Evolutionary conservation across 2,113 vertebrate genomes (phyloP), one percentile per base, ranked within the genome.

Genomic region (Anguilla rostrata): DNA sequence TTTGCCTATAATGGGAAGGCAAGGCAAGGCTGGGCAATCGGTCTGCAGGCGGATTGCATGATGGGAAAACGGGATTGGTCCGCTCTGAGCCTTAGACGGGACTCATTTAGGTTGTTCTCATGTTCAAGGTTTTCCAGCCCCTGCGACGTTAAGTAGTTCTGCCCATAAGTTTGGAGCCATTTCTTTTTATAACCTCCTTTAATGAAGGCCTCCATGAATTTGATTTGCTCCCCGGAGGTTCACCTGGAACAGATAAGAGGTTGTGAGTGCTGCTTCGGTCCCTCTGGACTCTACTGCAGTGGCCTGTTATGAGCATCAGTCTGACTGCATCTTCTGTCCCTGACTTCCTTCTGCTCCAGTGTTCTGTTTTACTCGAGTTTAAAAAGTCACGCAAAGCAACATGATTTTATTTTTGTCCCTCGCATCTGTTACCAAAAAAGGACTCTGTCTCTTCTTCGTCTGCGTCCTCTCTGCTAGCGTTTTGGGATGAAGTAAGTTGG

Each of bases 401-500:
- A 75, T 91, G 83, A 85, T 85, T 90, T 90, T 87, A 89, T 90
- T 91, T 91, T 90, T 93, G 88, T 95, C 92, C 94, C 91, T 95
- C 92, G 89, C 92, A 88, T 92, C 90, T 84, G 39, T 95, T 88
- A 90, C 94, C 89, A 87, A 91, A 91, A 92, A 95, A 96, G 95
- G 96, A 93, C 90, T 94, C 94, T 86, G 90, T 95, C 91, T 96
- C 95, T 91, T 95, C 95, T 88, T 94, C 94, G 20, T 96, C 94
- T 90, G 87, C 91, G 57, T 95, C 95, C 91, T 96, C 95, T 93
- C 95, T 95, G 88, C 95, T 95, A 94, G 95, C 95, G 90, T 95
- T 95, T 93, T 95, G 94, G 95, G 95, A 95, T 94, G 96, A 95
- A 95, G 96, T 94, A 94, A 95, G 96, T 96, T 92, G 82, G 89